These are phyloP conservation scores for Atta cephalotes DNA, from an alignment of 1,140 invertebrate genomes.

Conservation along the genomic window DNA sequence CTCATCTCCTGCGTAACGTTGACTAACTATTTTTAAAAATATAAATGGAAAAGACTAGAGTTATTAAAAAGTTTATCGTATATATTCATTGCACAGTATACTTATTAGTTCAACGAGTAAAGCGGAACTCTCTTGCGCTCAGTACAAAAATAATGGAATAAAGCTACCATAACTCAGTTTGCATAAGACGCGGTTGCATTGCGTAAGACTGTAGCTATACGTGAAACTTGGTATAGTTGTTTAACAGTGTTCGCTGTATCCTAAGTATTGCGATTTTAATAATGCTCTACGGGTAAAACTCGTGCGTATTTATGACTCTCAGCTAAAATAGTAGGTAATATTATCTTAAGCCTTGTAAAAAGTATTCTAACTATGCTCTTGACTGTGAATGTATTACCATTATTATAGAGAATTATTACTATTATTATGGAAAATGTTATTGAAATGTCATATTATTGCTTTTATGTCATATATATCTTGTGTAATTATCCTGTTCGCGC, in stretches of 20 bases:
- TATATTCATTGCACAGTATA: conserved; percentile 25
- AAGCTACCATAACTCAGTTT: conserved; percentile 40
- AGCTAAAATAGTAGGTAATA: background rate
- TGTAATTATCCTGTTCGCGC: background rate
- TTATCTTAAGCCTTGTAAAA: background rate
- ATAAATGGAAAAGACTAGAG: background rate
- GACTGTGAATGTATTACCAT: conserved; percentile 1
- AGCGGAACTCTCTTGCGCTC: conserved; percentile 9
- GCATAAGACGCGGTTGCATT: conserved; percentile 30
- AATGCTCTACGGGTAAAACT: background rate
- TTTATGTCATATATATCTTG: background rate
- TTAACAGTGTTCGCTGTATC: conserved; percentile 21
- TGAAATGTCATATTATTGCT: background rate
- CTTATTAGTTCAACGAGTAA: conserved; percentile 21
- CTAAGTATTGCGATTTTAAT: conserved; percentile 26
- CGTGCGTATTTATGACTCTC: background rate
- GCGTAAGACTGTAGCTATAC: background rate
- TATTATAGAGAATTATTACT: background rate
- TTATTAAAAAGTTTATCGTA: conserved; percentile 35
- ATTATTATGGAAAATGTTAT: no score
- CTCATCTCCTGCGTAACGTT: background rate
- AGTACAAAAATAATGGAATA: conserved; percentile 38
- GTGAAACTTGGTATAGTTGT: conserved; percentile 27
- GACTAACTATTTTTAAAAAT: conserved; percentile 14
- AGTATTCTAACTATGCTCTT: background rate